Evolutionary conservation across 1,140 invertebrate genomes (phyloP), one percentile per base, ranked within the genome.

Genomic region (Panulirus ornatus): DNA sequence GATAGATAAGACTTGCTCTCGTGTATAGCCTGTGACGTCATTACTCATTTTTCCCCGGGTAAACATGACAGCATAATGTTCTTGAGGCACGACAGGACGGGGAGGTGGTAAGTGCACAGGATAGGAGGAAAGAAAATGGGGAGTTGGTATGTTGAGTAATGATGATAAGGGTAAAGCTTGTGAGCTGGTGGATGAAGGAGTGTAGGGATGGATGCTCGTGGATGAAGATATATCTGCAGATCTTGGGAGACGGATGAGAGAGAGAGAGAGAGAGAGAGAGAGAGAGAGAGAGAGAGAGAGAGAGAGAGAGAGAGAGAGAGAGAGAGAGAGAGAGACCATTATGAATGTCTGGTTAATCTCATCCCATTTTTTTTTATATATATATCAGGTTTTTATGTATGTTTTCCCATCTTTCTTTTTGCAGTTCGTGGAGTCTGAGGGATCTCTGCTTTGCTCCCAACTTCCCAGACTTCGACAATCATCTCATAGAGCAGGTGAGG

Each of bases 221-320:
- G 34, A 0, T 70, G 0, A n/a, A 19, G 40, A 22, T 34, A 76
- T 11, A 76, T 8, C 22, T 76, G 11, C 3, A 76, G 14, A 19
- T 22, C 9, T 16, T 1, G 16, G 27, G 42, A 19, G n/a, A 5
- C 9, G 38, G 38, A 0, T 14, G 76, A 79, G 42, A 54, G 42
- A 54, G 78, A 81, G 42, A 81, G 44, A 30, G 42, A 81, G 42
- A 54, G 47, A 30, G 78, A 54, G 34, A 58, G 47, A 54, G 79
- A 51, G 58, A 83, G 58, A 83, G 81, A 70, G 54, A 83, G 79
- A 82, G 51, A 82, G 79, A 63, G 79, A 83, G 81, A 83, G 81
- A n/a, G 81, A 42, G 38, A 42, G 38, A 42, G 66, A 70, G 66
- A 70, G 66, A 70, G 66, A 70, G 66, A 70, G 66, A 70, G 66